Evolutionary conservation across 2,888 invertebrate species (phyloP), one percentile per base, ranked within the genome.

Genomic region (Electrophaes corylata): DNA sequence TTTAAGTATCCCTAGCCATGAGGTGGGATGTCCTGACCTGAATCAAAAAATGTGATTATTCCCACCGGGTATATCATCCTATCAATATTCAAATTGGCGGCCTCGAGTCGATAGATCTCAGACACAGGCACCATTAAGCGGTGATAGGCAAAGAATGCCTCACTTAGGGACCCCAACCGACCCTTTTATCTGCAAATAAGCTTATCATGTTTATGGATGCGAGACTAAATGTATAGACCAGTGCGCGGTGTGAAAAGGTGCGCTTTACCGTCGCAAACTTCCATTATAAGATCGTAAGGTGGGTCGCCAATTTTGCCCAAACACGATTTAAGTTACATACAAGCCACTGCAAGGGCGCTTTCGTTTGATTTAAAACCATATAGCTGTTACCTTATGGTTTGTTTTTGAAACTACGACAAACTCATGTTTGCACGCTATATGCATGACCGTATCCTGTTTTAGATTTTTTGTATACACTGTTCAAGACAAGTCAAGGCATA

Each of bases 51-150:
- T 72, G 37, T 16, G 72, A 73, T 72, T 67, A 70, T 73, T 71
- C 67, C 73, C 70, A 69, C 68, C 69, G 65, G 67, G 68, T 70
- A 67, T 31, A 78, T 78, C 75, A 76, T 71, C 73, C 73, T 77
- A 87, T 88, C 87, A 86, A 88, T 88, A 89, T 89, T 89, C 84
- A 89, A 86, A 90, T 88, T 86, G 83, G 76, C 79, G 78, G 78
- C 81, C 79, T 76, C 78, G 72, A 72, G 78, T 72, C 76, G 76
- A 85, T 81, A 81, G 84, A 83, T 86, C 81, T 83, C 81, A 83
- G 82, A 83, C 86, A 83, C 80, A 82, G 80, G 77, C 71, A 69
- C 84, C 85, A 88, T 88, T 90, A 88, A 85, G 84, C 71, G 81
- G 75, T 81, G 85, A 86, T 87, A 84, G 83, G 84, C 73, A 84